A percentile compares a stretch with the other conserved stretches of the same genome.
phyloP scores from a whole-genome alignment of 2,113 vertebrate genomes.

The Bagarius yarrelli region DNA sequence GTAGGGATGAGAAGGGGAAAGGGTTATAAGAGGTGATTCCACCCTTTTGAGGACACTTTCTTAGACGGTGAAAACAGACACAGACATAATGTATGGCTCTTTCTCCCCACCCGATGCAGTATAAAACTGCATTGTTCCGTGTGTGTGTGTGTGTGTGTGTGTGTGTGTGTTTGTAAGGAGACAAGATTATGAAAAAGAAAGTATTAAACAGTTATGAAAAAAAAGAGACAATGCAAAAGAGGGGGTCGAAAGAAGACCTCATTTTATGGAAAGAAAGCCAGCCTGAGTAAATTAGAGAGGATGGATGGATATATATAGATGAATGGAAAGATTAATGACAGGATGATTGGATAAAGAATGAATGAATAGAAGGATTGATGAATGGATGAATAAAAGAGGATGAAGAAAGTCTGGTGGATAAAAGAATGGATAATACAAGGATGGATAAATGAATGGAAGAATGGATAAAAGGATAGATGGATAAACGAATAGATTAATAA shows the following conservation, averaged over 20 bases:
- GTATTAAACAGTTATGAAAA: background rate
- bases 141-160: constrained; percentile 12
- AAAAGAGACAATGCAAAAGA: background rate
- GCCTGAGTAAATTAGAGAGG: too few relatives aligned
- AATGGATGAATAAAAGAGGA: too few relatives aligned
- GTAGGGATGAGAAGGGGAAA: background rate
- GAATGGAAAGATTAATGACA: too few relatives aligned
- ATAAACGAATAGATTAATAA: too few relatives aligned
- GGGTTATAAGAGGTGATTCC: constrained; percentile 23
- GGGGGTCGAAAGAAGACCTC: background rate
- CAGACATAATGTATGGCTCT: background rate
- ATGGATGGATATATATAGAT: too few relatives aligned
- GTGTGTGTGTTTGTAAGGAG: background rate
- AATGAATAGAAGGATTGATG: too few relatives aligned
- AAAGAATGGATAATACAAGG: too few relatives aligned
- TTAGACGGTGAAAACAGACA: background rate
- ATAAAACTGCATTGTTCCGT: constrained; percentile 31
- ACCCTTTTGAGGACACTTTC: constrained; percentile 2
- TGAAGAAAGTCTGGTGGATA: too few relatives aligned
- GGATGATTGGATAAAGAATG: too few relatives aligned
- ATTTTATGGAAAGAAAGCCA: too few relatives aligned
- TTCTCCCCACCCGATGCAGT: background rate
- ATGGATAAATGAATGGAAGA: too few relatives aligned
- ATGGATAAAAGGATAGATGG: too few relatives aligned
- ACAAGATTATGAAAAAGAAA: background rate